phyloP scores from a whole-genome alignment of 2,113 vertebrate species.

The Stomatorhinus ivindoensis region DNA sequence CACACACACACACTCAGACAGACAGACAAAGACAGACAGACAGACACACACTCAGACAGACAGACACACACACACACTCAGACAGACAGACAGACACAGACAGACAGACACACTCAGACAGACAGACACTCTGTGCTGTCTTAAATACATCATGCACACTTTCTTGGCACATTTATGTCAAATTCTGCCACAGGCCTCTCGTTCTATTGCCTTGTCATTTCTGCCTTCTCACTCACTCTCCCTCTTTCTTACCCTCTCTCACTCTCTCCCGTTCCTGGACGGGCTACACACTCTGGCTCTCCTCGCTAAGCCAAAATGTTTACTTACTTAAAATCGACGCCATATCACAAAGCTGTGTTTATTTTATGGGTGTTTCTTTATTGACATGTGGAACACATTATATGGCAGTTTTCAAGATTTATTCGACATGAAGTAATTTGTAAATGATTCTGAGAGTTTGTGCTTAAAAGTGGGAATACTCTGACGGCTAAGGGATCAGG shows the following conservation, averaged over 20 bases:
- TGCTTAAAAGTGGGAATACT: conserved; percentile 71
- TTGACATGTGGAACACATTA: conserved; percentile 78
- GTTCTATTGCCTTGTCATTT: conserved; percentile 31
- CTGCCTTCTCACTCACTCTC: conserved; percentile 41
- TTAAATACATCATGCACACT: conserved; percentile 34
- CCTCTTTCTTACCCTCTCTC: conserved; percentile 35
- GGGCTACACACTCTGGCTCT: neutral
- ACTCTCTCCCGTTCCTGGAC: conserved; percentile 11
- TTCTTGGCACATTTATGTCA: conserved; percentile 35
- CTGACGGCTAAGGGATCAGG: conserved; percentile 52
- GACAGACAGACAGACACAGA: too few relatives aligned
- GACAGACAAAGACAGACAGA: too few relatives aligned
- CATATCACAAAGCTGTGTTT: conserved; percentile 27
- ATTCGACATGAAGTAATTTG: conserved; percentile 86
- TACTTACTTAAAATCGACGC: conserved; percentile 7
- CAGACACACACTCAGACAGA: neutral
- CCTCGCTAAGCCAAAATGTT: conserved; percentile 6
- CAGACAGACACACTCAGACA: too few relatives aligned
- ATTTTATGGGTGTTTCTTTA: conserved; percentile 42
- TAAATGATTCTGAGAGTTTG: conserved; percentile 82
- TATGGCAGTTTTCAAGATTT: conserved; percentile 76
- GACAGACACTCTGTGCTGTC: neutral
- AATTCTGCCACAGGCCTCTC: neutral
- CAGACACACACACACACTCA: neutral
- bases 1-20: neutral